Base-by-base conservation (phyloP, 2,888 invertebrate species). In the Gryllus longicercus region DNA sequence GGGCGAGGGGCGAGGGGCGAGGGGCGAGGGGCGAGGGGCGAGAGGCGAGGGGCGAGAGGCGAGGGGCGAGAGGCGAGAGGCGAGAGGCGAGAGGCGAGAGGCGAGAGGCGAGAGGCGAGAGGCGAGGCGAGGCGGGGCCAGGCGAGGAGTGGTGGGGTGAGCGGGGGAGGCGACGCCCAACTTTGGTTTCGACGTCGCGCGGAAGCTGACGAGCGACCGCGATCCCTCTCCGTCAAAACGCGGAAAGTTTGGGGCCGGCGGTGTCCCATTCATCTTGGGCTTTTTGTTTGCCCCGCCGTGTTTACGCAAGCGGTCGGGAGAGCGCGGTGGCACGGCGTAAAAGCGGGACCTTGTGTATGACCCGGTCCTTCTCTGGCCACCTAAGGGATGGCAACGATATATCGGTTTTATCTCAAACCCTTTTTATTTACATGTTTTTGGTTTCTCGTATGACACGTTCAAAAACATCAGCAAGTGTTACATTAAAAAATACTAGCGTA, bases 201-300 rank as follows among this genome's bases (percentile, higher is more conserved):
- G 63, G n/a, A 8, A 8, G n/a, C 63, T n/a, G n/a, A 63, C 63
- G 63, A 63, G 63, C n/a, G 63, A 5, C n/a, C 63, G 63, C 63
- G 63, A 63, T 63, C 63, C 63, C n/a, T 63, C 63, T 63, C 63
- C 63, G 63, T 63, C 63, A 63, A 63, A 63, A 14, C 63, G 63
- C 63, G 63, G 16, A 63, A 63, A 63, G 16, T 63, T 63, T n/a
- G 63, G 38, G 38, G 16, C 63, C 63, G 63, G 63, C 14, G 63
- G 63, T 18, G 16, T 14, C 16, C 63, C n/a, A 63, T 63, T 63
- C 63, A 63, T 63, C 63, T 63, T n/a, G 63, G 63, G 63, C 12
- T 63, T 63, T 63, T 63, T 63, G 63, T 63, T 63, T 63, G 63
- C 16, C n/a, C 63, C 63, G 4, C 63, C 14, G 63, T 63, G 63